A percentile compares a stretch with the other conserved stretches of the same genome.
Evolutionary conservation across 2,888 invertebrate genomes (phyloP).

Genomic region (Plagodis pulveraria): DNA sequence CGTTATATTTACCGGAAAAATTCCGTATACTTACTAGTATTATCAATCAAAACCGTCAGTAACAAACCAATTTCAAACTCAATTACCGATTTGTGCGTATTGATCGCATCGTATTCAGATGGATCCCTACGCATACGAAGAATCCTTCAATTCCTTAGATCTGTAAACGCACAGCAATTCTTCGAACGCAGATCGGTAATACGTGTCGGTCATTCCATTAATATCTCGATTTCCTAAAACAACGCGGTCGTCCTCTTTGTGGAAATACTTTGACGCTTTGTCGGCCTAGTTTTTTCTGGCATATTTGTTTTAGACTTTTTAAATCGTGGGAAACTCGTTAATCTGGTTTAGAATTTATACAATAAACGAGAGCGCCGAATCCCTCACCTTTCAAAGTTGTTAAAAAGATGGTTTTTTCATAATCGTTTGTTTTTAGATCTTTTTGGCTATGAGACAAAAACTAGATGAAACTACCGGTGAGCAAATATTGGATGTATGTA

Average conservation of each 20-base stretch:
- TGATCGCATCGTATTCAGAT: background rate
- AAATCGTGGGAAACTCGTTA: constrained; percentile 61
- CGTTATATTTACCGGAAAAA: too few relatives aligned
- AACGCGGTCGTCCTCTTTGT: constrained; percentile 62
- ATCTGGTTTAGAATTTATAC: constrained; percentile 30
- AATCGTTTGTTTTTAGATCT: constrained; percentile 27
- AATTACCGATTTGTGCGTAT: background rate
- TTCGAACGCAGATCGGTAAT: constrained; percentile 66
- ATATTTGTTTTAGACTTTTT: constrained; percentile 46
- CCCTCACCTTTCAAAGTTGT: constrained; percentile 15
- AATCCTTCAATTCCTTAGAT: constrained; percentile 59
- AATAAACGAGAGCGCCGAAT: constrained; percentile 14
- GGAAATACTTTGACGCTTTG: constrained; percentile 77
- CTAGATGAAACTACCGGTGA: too few relatives aligned
- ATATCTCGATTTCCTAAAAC: constrained; percentile 77
- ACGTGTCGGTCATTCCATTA: constrained; percentile 81
- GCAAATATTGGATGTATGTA: constrained; percentile 48
- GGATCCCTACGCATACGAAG: constrained; percentile 46
- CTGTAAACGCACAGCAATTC: constrained; percentile 63
- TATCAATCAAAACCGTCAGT: background rate
- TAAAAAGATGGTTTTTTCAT: constrained; percentile 4
- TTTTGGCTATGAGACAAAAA: constrained; percentile 21
- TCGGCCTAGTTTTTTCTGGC: constrained; percentile 62
- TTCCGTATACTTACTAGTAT: background rate
- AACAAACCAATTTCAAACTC: constrained; percentile 2